These are phyloP conservation scores for Marmota monax DNA, from an alignment of 2,113 vertebrate species.

Conservation along the genomic window DNA sequence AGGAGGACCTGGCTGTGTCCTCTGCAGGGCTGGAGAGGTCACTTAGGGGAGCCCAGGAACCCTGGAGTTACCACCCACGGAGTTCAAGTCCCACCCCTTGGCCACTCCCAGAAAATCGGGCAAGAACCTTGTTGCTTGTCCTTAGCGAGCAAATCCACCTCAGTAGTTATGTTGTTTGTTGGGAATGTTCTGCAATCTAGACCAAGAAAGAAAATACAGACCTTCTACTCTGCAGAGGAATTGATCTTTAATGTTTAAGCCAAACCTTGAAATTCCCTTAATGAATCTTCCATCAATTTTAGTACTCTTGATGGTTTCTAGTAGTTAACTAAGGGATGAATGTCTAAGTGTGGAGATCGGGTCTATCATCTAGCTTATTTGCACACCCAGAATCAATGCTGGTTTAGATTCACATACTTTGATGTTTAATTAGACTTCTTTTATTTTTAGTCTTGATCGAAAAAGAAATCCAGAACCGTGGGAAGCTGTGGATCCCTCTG, in stretches of 20 bases:
- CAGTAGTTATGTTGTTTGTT: not conserved
- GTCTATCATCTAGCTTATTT: not conserved
- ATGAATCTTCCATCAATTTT: not conserved
- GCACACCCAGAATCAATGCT: not conserved
- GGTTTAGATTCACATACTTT: conserved; percentile 2
- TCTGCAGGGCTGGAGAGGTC: not conserved
- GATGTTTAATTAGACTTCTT: conserved; percentile 51
- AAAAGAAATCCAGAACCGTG: conserved; percentile 93
- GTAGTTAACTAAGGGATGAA: not conserved
- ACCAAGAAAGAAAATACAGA: not conserved
- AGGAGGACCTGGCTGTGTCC: not conserved
- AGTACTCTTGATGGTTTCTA: not conserved
- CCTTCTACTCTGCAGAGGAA: not conserved
- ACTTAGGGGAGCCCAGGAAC: no score
- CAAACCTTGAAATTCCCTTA: not conserved
- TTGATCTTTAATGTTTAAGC: not conserved
- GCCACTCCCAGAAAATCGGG: not conserved
- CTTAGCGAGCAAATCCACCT: not conserved
- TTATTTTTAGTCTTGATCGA: conserved; percentile 90
- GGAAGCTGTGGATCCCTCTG: conserved; percentile 91
- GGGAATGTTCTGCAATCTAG: not conserved
- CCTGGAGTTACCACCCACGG: not conserved
- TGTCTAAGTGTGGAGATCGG: not conserved
- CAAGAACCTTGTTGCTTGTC: not conserved
- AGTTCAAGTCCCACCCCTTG: not conserved